Evolutionary conservation across 2,113 vertebrate species (phyloP), one percentile per base, ranked within the genome.

Genomic region (Entosphenus tridentatus): DNA sequence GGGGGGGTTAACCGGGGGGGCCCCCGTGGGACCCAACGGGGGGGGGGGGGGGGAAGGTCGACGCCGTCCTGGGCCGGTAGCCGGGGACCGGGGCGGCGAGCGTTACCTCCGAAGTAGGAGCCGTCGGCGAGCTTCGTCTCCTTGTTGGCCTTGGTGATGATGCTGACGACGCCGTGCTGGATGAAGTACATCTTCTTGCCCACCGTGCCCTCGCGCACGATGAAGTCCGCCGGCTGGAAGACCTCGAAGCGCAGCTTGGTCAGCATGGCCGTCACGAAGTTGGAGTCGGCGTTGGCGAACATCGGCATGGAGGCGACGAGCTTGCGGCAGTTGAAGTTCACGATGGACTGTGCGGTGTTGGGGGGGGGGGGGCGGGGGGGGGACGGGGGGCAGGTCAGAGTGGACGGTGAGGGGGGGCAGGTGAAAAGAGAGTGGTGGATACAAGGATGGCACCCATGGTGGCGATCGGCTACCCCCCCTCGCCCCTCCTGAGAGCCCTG

Each of bases 161-260:
- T 79, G 12, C 81, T 87, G 75, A 89, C 82, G 70, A 87, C 85
- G 0, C 88, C 88, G 1, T 88, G 93, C 76, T 97, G 93, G 79
- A 97, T 96, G 80, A 97, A 97, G 76, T 89, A 97, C 93, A 97
- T 97, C 84, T 97, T 97, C 80, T 91, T 97, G 74, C 93, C 93
- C 0, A 97, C 84, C 72, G 91, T 97, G 13, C 91, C 93, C 75
- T 97, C 93, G 0, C 91, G 84, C 76, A 97, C 81, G 72, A 97
- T 92, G 77, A 89, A 97, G 72, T 97, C 93, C 0, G 78, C 81
- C 0, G 93, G 93, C 80, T 97, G 93, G 75, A 96, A 97, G 69
- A 97, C 93, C 77, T 97, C 93, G 1, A 97, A 97, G 71, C 85
- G 84, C 72, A 97, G 85, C 73, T 97, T 96, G 76, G 93, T 97